phyloP scores from a whole-genome alignment of 1,140 invertebrate genomes.

The Limonius californicus region DNA sequence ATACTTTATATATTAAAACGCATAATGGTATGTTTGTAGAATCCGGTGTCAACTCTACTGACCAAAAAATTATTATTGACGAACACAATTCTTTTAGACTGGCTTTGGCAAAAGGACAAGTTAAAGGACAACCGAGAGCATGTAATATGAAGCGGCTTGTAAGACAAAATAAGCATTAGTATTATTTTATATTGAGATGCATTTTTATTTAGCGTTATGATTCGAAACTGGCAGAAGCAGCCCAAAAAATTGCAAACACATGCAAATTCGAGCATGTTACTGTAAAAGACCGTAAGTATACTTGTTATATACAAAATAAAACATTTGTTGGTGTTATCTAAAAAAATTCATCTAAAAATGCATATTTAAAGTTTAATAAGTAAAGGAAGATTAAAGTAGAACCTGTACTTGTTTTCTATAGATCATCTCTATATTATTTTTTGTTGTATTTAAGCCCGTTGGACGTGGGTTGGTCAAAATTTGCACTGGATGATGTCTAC shows the following conservation, averaged over 20 bases:
- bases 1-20: no score
- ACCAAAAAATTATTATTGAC: slow-evolving; percentile 7
- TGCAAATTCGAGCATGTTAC: slow-evolving; percentile 5
- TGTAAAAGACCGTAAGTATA: slow-evolving; percentile 17
- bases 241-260: slow-evolving; percentile 21
- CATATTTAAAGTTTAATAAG: no score
- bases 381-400: no score
- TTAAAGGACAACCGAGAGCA: slow-evolving; percentile 11
- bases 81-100: slow-evolving; percentile 7
- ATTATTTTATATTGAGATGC: no score
- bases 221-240: slow-evolving; percentile 11
- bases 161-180: no score
- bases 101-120: neutral
- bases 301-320: neutral
- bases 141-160: slow-evolving; percentile 21
- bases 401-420: no score
- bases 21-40: no score
- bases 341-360: no score
- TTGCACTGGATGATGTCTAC: neutral
- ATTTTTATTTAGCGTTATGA: no score
- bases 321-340: no score
- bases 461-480: slow-evolving; percentile 20
- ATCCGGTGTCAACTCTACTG: slow-evolving; percentile 4
- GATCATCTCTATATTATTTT: no score
- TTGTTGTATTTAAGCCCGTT: neutral